Base-by-base conservation (phyloP, 2,797 vertebrate genomes). In the Macroramphosus scolopax region DNA sequence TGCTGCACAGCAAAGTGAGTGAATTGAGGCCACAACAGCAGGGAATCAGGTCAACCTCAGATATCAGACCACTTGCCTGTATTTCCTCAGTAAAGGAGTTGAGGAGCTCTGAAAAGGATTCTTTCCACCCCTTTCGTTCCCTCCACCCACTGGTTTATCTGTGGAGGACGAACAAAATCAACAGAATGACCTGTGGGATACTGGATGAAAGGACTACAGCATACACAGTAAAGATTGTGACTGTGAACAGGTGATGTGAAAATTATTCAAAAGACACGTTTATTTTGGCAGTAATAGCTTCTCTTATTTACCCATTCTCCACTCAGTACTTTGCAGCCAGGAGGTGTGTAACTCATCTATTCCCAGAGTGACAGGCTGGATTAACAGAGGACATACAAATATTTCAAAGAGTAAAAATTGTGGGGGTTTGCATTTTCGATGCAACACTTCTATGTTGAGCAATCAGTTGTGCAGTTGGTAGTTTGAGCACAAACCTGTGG, bases 301-400 rank as follows among this genome's bases (percentile, higher is more conserved):
- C 22, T 6, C 1, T 22, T 20, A 68, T 83, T 69, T 69, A 92
- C 91, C 89, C 88, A 90, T 91, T 63, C 73, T 89, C 74, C 85
- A 85, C 45, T 90, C 79, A 54, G 78, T 50, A 41, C 37, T 76
- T 32, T 57, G 76, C 37, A 78, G 69, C 85, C 85, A 90, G 3
- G 86, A 85, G 55, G 81, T 89, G 24, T 86, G 83, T 60, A 92
- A 85, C 72, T 91, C 90, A 82, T 91, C 87, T 56, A 91, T 91
- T 48, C 89, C 91, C 82, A 87, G 48, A 34, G 78, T 71, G 15
- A 86, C 70, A 10, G 78, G 71, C 77, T 82, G 55, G 25, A 76
- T 49, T 52, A 70, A 63, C 16, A 68, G 17, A 67, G 3, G 17
- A 53, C 28, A 69, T 16, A 1, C 17, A 29, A 36, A 5, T 5